Evolutionary conservation across 2,888 invertebrate genomes (phyloP), one percentile per base, ranked within the genome.

Genomic region (Troides helena): DNA sequence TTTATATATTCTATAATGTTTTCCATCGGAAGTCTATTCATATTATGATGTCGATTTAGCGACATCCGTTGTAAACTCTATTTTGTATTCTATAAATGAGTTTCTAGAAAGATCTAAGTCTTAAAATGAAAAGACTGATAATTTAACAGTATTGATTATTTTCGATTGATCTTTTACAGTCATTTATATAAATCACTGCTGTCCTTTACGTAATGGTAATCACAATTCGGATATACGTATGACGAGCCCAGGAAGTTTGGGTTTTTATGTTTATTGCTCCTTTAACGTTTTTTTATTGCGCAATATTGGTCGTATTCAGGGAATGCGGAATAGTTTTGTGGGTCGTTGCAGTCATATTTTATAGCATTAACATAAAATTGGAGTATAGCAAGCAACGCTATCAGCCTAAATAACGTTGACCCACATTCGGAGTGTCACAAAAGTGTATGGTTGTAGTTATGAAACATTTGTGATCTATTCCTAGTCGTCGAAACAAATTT

Each of bases 401-500:
- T 46, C 46, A 46, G 46, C 46, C 62, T n/a, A 68, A 68, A 58
- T 62, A 58, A 62, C 21, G 62, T 62, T 68, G 62, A 58, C 62
- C 68, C 30, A 63, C 30, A 43, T 63, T 53, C 58, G 21, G 25
- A 25, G 39, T 61, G 62, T 39, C 23, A 39, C 56, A 30, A 66
- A 39, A 62, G 12, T 60, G 66, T 60, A 36, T 23, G 30, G 30
- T 46, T 46, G 12, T 46, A 58, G 65, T 58, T 43, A 57, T 46
- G 39, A 57, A 56, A 65, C 56, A 6, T 56, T 21, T 56, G 56
- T 46, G 46, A 46, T 46, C 14, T 46, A 46, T 46, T 46, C 46
- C 46, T 12, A 46, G 46, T 46, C 12, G 14, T 46, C 4, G 46
- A 14, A 12, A 14, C 12, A 46, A 46, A 46, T 2, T 0, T 46